Percentiles rank a stretch among this genome's conserved stretches.
phyloP scores from a whole-genome alignment of 37 sponge, comb jelly and placozoan species.

The Eunapius fragilis region DNA sequence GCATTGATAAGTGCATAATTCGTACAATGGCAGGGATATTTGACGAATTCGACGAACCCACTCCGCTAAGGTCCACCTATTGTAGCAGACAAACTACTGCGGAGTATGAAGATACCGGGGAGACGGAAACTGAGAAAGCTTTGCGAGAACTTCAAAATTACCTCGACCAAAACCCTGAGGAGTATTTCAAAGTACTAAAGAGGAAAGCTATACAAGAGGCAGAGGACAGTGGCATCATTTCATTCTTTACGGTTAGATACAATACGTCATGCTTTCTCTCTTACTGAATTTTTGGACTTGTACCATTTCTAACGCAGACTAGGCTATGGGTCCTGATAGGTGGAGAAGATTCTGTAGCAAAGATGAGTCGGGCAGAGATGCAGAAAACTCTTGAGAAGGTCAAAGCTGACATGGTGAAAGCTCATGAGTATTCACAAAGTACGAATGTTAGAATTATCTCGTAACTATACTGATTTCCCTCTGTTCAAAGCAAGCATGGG shows the following conservation, averaged over 20 bases:
- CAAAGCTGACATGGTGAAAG: constrained; percentile 62
- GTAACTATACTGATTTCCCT: neutral
- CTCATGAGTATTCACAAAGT: constrained; percentile 75
- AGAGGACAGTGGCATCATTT: constrained; percentile 44
- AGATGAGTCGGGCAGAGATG: constrained; percentile 46
- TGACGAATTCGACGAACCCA: constrained; percentile 82
- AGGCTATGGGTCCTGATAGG: constrained; percentile 25
- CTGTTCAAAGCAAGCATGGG: constrained; percentile 33
- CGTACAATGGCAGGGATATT: constrained; percentile 61
- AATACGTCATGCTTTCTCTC: neutral
- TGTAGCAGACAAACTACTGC: constrained; percentile 41
- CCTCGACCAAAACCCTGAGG: constrained; percentile 69
- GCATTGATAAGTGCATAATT: neutral
- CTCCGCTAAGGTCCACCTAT: constrained; percentile 57
- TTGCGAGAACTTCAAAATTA: constrained; percentile 43
- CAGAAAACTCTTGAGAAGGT: constrained; percentile 37
- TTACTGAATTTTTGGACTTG: neutral
- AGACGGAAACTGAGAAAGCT: constrained; percentile 57
- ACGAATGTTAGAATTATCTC: neutral
- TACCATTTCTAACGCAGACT: constrained; percentile 11
- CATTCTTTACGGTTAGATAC: constrained; percentile 54
- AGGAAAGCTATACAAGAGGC: constrained; percentile 51
- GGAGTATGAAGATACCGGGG: constrained; percentile 56
- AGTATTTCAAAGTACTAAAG: constrained; percentile 31
- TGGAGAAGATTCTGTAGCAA: constrained; percentile 2